Conservation (phyloP, 2,888 invertebrate genomes). For the Tetramorium bicarinatum region DNA sequence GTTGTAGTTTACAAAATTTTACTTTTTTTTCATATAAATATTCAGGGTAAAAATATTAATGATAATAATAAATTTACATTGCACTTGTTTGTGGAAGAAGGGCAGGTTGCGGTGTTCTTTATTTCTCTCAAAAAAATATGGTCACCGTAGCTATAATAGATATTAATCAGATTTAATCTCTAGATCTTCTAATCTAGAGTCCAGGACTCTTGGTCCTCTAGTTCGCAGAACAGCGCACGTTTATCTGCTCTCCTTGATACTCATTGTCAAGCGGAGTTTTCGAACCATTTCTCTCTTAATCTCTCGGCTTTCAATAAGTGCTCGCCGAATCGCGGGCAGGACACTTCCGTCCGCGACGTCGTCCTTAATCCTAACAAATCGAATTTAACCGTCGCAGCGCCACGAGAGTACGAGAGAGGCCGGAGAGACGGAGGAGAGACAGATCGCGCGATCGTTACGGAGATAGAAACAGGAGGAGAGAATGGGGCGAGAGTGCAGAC, state of each 20-base stretch:
- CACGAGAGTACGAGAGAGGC: conserved; percentile 52
- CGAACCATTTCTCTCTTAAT: conserved; percentile 25
- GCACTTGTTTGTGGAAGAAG: no score
- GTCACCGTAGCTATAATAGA: no score
- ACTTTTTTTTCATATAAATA: no score
- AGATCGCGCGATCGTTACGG: conserved; percentile 64
- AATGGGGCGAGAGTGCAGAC: conserved; percentile 19
- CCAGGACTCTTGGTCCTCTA: no score
- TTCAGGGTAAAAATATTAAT: no score
- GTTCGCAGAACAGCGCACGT: no score
- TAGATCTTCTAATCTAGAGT: no score
- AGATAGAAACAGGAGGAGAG: conserved; percentile 50
- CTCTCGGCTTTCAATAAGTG: conserved; percentile 39
- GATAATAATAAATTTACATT: no score
- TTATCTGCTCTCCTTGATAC: neutral
- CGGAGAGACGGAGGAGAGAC: conserved; percentile 62
- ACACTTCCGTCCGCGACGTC: conserved; percentile 34
- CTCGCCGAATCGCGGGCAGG: conserved; percentile 26
- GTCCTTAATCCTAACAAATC: conserved; percentile 85
- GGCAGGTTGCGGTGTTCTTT: no score
- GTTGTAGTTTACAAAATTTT: no score
- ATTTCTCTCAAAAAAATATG: no score
- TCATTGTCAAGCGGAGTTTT: neutral
- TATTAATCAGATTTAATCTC: no score
- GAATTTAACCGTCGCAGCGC: conserved; percentile 82